phyloP scores from a whole-genome alignment of 2,797 vertebrate genomes.

The Malacoraja senta region DNA sequence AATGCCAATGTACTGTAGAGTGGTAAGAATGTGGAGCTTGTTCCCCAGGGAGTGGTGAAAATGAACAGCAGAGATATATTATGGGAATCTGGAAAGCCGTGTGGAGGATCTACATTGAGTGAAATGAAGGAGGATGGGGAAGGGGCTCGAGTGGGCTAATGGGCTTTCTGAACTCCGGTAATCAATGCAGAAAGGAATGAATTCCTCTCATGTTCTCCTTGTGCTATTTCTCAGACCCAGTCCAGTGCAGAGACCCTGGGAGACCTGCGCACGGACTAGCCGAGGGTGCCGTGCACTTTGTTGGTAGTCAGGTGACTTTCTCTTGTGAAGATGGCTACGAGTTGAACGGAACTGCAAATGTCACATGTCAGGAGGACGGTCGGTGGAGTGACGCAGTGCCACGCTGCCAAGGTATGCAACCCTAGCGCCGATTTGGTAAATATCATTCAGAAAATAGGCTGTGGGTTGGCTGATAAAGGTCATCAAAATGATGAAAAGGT shows the following conservation, averaged over 20 bases:
- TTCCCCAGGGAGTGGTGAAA: background rate
- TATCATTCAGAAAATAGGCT: too few relatives aligned
- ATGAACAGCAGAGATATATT: background rate
- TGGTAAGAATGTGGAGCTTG: background rate
- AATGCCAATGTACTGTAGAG: too few relatives aligned
- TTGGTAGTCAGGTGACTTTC: conserved; percentile 71
- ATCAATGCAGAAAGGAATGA: background rate
- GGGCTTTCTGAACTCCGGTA: background rate
- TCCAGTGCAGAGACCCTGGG: conserved; percentile 74
- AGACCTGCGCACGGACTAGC: conserved; percentile 71
- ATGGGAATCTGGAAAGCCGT: background rate
- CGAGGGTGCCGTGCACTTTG: conserved; percentile 64
- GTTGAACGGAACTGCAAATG: conserved; percentile 60
- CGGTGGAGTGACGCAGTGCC: conserved; percentile 66
- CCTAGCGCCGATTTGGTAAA: background rate
- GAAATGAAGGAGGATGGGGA: too few relatives aligned
- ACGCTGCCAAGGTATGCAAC: conserved; percentile 71
- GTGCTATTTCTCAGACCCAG: conserved; percentile 66
- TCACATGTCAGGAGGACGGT: conserved; percentile 73
- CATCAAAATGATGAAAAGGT: background rate
- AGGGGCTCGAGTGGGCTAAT: background rate
- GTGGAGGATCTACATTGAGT: background rate
- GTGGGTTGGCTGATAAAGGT: background rate
- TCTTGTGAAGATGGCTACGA: conserved; percentile 73
- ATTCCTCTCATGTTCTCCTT: conserved; percentile 34